Conservation (phyloP, 2,113 vertebrate species). For the Aplodontia rufa region DNA sequence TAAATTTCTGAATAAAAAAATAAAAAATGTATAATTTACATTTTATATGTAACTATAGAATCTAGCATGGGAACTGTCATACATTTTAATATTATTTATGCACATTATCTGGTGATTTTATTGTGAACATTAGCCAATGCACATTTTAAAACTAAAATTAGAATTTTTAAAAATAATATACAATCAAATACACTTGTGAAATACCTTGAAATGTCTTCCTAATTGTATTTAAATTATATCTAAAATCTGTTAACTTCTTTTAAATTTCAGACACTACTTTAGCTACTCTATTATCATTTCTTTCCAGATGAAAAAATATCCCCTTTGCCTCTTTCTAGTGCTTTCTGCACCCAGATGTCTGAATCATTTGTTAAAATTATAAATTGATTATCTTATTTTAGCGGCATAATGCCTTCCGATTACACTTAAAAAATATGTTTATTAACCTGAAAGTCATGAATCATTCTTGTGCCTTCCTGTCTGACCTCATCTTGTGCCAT, state of each 20-base stretch:
- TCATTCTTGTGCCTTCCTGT: not conserved
- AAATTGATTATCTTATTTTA: conserved; percentile 32
- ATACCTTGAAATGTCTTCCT: not conserved
- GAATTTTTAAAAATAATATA: not conserved
- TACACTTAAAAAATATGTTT: not conserved
- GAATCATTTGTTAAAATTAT: conserved; percentile 19
- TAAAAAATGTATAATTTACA: too few relatives aligned
- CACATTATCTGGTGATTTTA: not conserved
- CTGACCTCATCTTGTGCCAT: not conserved
- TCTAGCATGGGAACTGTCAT: not conserved
- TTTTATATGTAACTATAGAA: not conserved
- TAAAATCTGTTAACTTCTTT: not conserved
- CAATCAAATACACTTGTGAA: not conserved
- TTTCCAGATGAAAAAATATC: not conserved
- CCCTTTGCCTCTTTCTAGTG: not conserved
- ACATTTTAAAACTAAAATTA: not conserved
- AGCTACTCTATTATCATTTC: not conserved
- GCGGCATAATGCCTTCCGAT: not conserved
- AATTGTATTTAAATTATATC: not conserved
- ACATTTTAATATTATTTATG: not conserved
- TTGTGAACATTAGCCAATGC: not conserved
- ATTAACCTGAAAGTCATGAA: not conserved
- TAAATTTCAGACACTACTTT: not conserved
- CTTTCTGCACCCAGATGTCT: not conserved
- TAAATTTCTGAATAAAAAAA: too few relatives aligned